phyloP scores from a whole-genome alignment of 2,797 vertebrate species.

The Lagorchestes hirsutus region DNA sequence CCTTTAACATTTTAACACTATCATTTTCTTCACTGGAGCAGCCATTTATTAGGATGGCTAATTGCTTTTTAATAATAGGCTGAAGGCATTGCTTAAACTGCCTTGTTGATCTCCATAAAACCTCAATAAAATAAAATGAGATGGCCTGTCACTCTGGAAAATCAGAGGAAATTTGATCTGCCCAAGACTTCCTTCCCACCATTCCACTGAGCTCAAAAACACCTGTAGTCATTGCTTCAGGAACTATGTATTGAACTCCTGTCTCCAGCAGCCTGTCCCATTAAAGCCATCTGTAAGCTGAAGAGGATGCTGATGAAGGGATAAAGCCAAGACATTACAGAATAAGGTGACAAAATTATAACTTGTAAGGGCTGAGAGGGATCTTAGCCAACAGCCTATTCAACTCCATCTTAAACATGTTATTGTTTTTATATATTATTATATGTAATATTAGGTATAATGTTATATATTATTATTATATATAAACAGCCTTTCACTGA shows the following conservation, averaged over 20 bases:
- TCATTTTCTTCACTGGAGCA: neutral
- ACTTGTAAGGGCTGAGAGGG: neutral
- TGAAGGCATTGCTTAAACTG: neutral
- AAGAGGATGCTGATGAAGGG: too few species aligned
- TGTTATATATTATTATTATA: too few species aligned
- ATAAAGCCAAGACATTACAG: neutral
- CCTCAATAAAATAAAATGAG: neutral
- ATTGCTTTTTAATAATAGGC: slow-evolving; percentile 23
- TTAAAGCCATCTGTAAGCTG: too few species aligned
- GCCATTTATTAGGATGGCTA: neutral
- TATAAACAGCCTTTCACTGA: neutral
- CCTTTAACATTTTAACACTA: slow-evolving; percentile 11
- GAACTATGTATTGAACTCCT: neutral
- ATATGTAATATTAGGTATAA: too few species aligned
- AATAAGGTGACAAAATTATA: neutral
- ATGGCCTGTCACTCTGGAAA: neutral
- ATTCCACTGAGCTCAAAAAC: neutral
- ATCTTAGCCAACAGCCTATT: neutral
- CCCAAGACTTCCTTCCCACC: neutral
- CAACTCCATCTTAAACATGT: neutral
- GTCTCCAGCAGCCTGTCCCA: too few species aligned
- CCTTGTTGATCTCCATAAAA: neutral
- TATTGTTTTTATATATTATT: neutral
- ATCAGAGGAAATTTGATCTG: neutral
- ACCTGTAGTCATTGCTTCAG: neutral